Base-by-base conservation (phyloP, 2,888 invertebrate genomes). In the Matsumyia berberina region DNA sequence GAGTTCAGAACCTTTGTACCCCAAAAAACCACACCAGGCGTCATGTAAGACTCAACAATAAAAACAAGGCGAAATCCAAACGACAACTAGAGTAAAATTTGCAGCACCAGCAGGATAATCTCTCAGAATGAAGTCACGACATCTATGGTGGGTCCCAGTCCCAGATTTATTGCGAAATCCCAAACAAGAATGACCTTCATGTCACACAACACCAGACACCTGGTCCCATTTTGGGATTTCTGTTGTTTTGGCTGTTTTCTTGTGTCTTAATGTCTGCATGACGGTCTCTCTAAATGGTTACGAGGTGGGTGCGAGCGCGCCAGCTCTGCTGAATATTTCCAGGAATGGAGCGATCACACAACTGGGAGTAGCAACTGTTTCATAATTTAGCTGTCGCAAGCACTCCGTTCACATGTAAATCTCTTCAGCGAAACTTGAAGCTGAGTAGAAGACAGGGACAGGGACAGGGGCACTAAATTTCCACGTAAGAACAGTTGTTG, bases 131-230 rank as follows among this genome's bases (percentile, higher is more conserved):
- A 69, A 85, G 85, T 85, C 85, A 85, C 85, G 85, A 80, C 74
- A 80, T 70, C 70, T 55, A 6, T 44, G 31, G 12, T 19, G n/a
- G 31, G 19, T 42, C 12, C 29, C 29, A 19, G 35, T 44, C 49
- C 44, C 31, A 80, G 70, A 80, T 85, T 85, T 85, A 76, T 85
- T 80, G 80, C 80, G 44, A 80, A 74, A 79, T 85, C 79, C 74
- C 64, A 57, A 85, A 79, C 80, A 74, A 80, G 80, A 85, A 31
- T 85, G 85, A 85, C 85, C 85, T 85, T 85, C 80, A 80, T 80
- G 85, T 85, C 80, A 80, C 76, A 80, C 80, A 76, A 80, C 58
- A 76, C 76, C 80, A 85, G 85, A 80, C 85, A 85, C 80, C 85
- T 85, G 85, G 85, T 80, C 79, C 64, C 66, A 70, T 44, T n/a